Base-by-base conservation (phyloP, 2,113 vertebrate genomes). In the Empidonax traillii region DNA sequence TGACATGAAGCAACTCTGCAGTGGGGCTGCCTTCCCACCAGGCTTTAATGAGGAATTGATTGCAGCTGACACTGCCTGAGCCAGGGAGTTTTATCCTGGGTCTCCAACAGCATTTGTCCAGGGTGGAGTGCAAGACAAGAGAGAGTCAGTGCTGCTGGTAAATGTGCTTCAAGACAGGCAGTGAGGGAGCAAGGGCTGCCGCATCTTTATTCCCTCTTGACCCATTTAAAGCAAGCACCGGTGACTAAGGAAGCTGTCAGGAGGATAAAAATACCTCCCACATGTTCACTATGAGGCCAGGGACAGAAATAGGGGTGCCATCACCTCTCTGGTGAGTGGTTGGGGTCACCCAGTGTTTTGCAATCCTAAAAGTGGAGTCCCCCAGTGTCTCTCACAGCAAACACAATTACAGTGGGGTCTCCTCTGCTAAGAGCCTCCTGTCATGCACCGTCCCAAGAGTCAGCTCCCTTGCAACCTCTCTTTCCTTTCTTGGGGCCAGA, bases 191-290 rank as follows among this genome's bases (percentile, higher is more conserved):
- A 79, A 88, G 85, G 88, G 92, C 94, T 93, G 90, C 41, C 0
- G 66, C 58, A 53, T 90, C 86, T 97, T 96, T 95, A 96, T 96
- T 97, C 96, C 92, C 80, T 95, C 93, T 95, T 97, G 96, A 97
- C 96, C 96, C 96, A 97, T 93, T 97, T 97, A 96, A 94, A 96
- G 83, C 47, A 67, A 89, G 62, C 51, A 13, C 91, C 25, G 6
- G 90, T 94, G 91, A 93, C 94, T 94, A 91, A 96, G 90, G 69
- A 44, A 94, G 77, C 55, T 4, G 47, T n/a, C 63, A 90, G 85
- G 39, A 96, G 39, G 94, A 94, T 96, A 96, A 97, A 96, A 96
- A 96, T 96, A 95, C 90, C 69, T 93, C 80, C 82, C 72, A 95
- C 94, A 94, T 53, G 72, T 94, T 95, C 22, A 59, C 53, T 78